phyloP scores from a whole-genome alignment of 2,888 invertebrate species.

The Scaptomyza caliginosa region DNA sequence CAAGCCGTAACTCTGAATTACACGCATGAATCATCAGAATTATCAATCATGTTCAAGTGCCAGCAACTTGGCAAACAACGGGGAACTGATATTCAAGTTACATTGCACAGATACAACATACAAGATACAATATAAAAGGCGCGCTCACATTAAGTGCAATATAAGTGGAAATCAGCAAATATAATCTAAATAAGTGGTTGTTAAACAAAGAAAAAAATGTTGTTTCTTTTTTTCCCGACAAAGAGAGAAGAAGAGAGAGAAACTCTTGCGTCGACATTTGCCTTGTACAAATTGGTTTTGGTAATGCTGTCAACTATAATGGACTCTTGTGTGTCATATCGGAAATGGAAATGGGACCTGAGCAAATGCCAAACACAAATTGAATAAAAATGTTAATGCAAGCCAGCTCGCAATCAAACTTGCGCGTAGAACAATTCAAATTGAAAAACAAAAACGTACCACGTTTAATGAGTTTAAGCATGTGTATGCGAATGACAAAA shows the following conservation, averaged over 20 bases:
- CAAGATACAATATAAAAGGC: constrained; percentile 14
- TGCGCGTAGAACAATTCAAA: constrained; percentile 30
- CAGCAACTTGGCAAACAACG: constrained; percentile 52
- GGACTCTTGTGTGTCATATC: constrained; percentile 61
- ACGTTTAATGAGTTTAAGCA: constrained; percentile 27
- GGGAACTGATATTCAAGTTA: constrained; percentile 44
- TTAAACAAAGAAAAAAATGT: constrained; percentile 69
- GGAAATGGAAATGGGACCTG: constrained; percentile 38
- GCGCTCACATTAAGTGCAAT: constrained; percentile 68
- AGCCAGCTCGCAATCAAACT: constrained; percentile 43
- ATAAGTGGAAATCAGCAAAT: constrained; percentile 80
- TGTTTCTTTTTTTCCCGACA: constrained; percentile 24
- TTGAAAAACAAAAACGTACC: constrained; percentile 39
- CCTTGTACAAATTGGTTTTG: constrained; percentile 68
- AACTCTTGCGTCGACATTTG: constrained; percentile 46
- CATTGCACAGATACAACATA: constrained; percentile 30
- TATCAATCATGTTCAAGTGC: constrained; percentile 77
- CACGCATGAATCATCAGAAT: constrained; percentile 79
- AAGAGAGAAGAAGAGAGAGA: constrained; percentile 5
- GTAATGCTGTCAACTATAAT: constrained; percentile 70
- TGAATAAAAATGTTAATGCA: constrained; percentile 76
- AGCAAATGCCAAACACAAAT: constrained; percentile 57
- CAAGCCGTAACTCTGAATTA: constrained; percentile 65
- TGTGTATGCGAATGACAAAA: constrained; percentile 16
- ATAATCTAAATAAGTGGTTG: constrained; percentile 82